Evolutionary conservation across 23 tunicate species (phyloP).

Genomic region (Pegea sp.): DNA sequence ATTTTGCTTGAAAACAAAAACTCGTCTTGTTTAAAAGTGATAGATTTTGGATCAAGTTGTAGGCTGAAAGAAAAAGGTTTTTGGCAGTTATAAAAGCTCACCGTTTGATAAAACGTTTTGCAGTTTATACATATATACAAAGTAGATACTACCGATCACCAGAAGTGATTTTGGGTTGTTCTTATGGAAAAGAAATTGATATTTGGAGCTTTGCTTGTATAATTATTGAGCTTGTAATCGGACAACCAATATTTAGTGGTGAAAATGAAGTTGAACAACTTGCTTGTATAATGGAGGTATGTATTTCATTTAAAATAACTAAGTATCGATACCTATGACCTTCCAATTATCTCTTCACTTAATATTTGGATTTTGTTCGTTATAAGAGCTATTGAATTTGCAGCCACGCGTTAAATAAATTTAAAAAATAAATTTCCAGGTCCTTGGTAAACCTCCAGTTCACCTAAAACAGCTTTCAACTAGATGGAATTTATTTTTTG

Average conservation of each 20-base stretch:
- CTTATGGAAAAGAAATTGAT: slow-evolving; percentile 85
- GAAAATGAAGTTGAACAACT: slow-evolving; percentile 97
- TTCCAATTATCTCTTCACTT: too few species aligned
- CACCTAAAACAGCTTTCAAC: slow-evolving; percentile 68
- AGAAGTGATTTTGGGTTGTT: slow-evolving; percentile 94
- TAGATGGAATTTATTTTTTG: slow-evolving; percentile 68
- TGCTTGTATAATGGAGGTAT: slow-evolving; percentile 98
- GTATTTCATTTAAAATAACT: not conserved
- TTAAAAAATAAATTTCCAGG: slow-evolving; percentile 13
- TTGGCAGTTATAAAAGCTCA: too few species aligned
- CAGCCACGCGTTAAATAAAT: not conserved
- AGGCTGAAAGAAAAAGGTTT: too few species aligned
- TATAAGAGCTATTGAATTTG: not conserved
- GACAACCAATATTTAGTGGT: slow-evolving; percentile 89
- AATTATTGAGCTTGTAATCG: slow-evolving; percentile 81
- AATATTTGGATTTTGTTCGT: too few species aligned
- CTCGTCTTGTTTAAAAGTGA: slow-evolving; percentile 82
- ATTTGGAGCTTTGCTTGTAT: slow-evolving; percentile 99
- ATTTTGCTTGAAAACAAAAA: slow-evolving; percentile 88
- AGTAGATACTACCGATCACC: slow-evolving; percentile 99
- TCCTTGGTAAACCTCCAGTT: slow-evolving; percentile 62
- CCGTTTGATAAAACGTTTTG: too few species aligned
- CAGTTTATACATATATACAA: slow-evolving; percentile 99
- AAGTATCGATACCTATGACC: not conserved
- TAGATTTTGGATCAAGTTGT: slow-evolving; percentile 98